Evolutionary conservation across 2,888 invertebrate species (phyloP), one percentile per base, ranked within the genome.

Genomic region (Podabrus alpinus): DNA sequence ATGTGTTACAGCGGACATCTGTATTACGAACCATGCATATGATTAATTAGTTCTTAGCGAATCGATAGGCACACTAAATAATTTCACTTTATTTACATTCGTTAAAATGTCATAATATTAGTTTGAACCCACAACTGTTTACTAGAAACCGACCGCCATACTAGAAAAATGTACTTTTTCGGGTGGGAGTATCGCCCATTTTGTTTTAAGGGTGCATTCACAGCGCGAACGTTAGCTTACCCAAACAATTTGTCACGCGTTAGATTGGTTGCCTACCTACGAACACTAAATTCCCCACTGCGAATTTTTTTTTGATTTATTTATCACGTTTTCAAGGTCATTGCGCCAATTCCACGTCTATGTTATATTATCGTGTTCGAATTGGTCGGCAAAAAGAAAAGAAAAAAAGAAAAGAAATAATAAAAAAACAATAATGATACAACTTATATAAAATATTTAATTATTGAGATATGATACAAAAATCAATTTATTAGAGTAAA

Each of bases 1-100:
- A 87, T 89, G 88, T 85, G 89, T 88, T 88, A 88, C 86, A 85
- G 89, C 88, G 88, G 89, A 89, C 89, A 89, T 89, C 86, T 87
- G 88, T 86, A 84, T 83, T 81, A 82, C 80, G 84, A 86, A 87
- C 84, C 87, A 87, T 87, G 84, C 87, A 86, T 85, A 82, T 81
- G 82, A 81, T 77, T 80, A 78, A 77, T 78, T 74, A 76, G 80
- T 80, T 80, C 78, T 78, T 80, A 77, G 79, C 69, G 68, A 78
- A 78, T 79, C 79, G 73, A 81, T 82, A 80, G 78, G 81, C 81
- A 82, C 84, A 83, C 83, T 78, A 76, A 71, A 70, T 74, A 71
- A 73, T 71, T 70, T 76, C 75, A 77, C 76, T 71, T 80, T 76
- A 79, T 71, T 70, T 69, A 78, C 69, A 75, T 71, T 72, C 73